Conservation (phyloP, 2,888 invertebrate species). For the Drosophila leonis region DNA sequence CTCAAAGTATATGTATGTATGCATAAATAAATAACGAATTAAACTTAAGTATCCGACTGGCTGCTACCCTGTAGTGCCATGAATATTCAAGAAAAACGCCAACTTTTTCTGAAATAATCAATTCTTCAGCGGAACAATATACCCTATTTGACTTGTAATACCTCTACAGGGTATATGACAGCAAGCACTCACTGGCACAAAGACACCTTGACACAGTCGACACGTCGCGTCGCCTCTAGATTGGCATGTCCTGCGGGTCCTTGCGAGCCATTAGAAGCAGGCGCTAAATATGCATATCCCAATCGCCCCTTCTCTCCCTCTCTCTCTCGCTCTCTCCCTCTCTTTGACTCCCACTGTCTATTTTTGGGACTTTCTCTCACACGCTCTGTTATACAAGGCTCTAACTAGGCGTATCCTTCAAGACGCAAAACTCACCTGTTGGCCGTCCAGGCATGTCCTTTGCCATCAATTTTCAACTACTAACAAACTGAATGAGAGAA, state of each 20-base stretch:
- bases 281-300: constrained; percentile 59
- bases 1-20: too few relatives aligned
- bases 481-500: not conserved
- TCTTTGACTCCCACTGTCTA: not conserved
- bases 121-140: not conserved
- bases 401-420: constrained; percentile 69
- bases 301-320: not conserved
- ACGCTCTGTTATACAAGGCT: constrained; percentile 14
- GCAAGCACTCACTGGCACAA: constrained; percentile 14
- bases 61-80: too few relatives aligned
- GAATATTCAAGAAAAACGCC: too few relatives aligned
- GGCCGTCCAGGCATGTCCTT: constrained; percentile 18
- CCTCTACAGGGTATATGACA: constrained; percentile 2
- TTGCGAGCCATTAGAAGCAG: constrained; percentile 31
- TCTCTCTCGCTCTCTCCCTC: not conserved
- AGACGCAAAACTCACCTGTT: constrained; percentile 65
- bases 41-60: too few relatives aligned
- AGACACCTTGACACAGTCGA: constrained; percentile 54
- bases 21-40: too few relatives aligned
- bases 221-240: constrained; percentile 29
- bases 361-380: not conserved
- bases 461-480: not conserved
- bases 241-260: constrained; percentile 64
- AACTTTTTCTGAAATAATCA: too few relatives aligned
- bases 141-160: not conserved